phyloP scores from a whole-genome alignment of 2,113 vertebrate genomes.

The Sclerurus mexicanus region DNA sequence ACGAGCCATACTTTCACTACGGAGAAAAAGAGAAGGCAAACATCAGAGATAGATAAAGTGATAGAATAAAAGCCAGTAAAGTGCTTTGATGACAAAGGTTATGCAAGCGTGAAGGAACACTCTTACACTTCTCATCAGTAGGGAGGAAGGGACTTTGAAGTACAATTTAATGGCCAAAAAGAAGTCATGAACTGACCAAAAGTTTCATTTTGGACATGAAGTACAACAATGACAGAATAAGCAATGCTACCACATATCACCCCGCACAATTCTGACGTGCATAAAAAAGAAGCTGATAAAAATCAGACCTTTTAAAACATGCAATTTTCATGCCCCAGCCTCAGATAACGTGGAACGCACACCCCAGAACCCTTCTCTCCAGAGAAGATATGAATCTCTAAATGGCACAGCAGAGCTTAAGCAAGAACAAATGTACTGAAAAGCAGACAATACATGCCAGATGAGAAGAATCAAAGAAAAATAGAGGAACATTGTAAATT shows the following conservation, averaged over 20 bases:
- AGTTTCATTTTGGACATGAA: background rate
- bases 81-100: conserved; percentile 72
- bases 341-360: background rate
- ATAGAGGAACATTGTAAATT: background rate
- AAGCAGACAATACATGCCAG: background rate
- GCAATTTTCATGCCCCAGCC: background rate
- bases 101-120: conserved; percentile 58
- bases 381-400: background rate
- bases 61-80: conserved; percentile 71
- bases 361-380: background rate
- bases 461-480: background rate
- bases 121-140: conserved; percentile 29
- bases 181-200: background rate
- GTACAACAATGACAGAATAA: background rate
- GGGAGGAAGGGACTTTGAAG: conserved; percentile 47
- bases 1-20: background rate
- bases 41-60: conserved; percentile 58
- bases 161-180: conserved; percentile 52
- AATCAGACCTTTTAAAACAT: background rate
- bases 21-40: conserved; percentile 64
- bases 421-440: background rate
- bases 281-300: background rate
- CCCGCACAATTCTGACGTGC: background rate
- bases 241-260: background rate
- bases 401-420: background rate